Evolutionary conservation across 1,140 invertebrate genomes (phyloP).

Genomic region (Drosophila arizonae): DNA sequence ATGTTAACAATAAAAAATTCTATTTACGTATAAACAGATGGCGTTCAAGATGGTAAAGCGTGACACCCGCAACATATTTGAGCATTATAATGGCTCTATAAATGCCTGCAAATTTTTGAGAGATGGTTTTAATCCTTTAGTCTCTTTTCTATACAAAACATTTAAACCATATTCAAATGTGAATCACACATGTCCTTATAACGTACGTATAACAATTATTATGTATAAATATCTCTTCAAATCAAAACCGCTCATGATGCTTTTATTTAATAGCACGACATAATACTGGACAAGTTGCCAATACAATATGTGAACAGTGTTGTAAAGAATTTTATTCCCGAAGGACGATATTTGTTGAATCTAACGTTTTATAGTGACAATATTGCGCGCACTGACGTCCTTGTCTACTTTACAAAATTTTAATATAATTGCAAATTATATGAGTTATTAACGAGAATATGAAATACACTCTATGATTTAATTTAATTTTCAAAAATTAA

Average conservation of each 20-base stretch:
- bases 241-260: no score
- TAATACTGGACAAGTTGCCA: slow-evolving; percentile 55
- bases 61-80: slow-evolving; percentile 32
- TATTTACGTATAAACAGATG: slow-evolving; percentile 6
- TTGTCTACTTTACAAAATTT: slow-evolving; percentile 48
- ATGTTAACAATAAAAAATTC: not conserved
- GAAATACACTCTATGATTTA: no score
- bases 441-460: not conserved
- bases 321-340: slow-evolving; percentile 35
- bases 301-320: slow-evolving; percentile 46
- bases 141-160: slow-evolving; percentile 17
- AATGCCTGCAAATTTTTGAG: slow-evolving; percentile 47
- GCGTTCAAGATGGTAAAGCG: slow-evolving; percentile 28
- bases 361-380: slow-evolving; percentile 7
- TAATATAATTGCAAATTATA: no score
- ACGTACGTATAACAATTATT: slow-evolving; percentile 28
- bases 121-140: slow-evolving; percentile 42
- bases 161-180: slow-evolving; percentile 44
- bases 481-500: no score
- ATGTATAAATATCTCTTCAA: no score
- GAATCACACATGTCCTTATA: slow-evolving; percentile 58
- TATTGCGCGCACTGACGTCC: not conserved
- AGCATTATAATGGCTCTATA: slow-evolving; percentile 25
- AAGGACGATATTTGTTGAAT: slow-evolving; percentile 50
- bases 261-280: slow-evolving; percentile 30